Base-by-base conservation (phyloP, 2,888 invertebrate species). In the Ochropleura plecta region DNA sequence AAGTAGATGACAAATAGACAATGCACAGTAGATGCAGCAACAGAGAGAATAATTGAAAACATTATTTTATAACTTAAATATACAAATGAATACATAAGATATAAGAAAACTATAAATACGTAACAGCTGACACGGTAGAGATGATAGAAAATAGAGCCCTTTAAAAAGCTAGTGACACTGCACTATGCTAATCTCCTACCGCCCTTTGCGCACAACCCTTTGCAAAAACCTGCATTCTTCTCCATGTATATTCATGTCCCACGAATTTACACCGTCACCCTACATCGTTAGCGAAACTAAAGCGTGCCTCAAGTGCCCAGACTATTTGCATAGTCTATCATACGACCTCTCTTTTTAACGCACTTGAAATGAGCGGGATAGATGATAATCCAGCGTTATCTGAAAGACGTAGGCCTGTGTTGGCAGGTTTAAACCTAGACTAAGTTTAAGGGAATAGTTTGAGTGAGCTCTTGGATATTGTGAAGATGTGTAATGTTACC, bases 211-310 rank as follows among this genome's bases (percentile, higher is more conserved):
- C 63, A 68, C 65, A 51, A 69, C 68, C 66, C 73, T 70, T 57
- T 70, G 48, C 62, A 78, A 85, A 76, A 74, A 78, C 71, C 30
- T 74, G 60, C 68, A 59, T 73, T 68, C 49, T 85, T 72, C 20
- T 57, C 70, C 65, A 66, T 78, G 68, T 71, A 79, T 78, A 76
- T 77, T 76, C 76, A 84, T 81, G 70, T 55, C 66, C 53, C 67
- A 75, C 73, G 60, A 86, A 87, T 90, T 85, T 82, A 85, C 80
- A 80, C 76, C 88, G 87, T 88, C 91, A 88, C 89, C 92, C 90
- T 88, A 89, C 89, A 79, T 92, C 91, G 91, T 92, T 91, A 92
- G 92, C 82, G 88, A 87, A 86, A 86, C 89, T 87, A 87, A 91
- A 91, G 91, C 89, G 86, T 87, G 86, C 84, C 87, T 87, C 86